Evolutionary conservation across 2,888 invertebrate genomes (phyloP).

Genomic region (Stenolophus ochropezus): DNA sequence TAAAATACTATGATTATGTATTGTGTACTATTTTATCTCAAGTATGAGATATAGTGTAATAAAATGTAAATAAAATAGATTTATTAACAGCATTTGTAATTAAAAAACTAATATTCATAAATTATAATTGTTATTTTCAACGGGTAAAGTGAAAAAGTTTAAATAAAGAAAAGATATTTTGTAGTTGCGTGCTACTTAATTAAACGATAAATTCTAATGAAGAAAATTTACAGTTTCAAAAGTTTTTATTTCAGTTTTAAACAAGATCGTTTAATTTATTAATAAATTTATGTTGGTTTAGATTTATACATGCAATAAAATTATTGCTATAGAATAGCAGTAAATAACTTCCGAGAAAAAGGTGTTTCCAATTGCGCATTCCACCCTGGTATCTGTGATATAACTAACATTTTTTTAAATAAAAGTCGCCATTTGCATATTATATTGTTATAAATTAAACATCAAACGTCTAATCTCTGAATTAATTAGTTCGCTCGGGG

Average conservation of each 20-base stretch:
- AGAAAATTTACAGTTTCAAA: not conserved
- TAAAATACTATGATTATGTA: slow-evolving; percentile 22
- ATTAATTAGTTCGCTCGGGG: too few relatives aligned
- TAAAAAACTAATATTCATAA: slow-evolving; percentile 24
- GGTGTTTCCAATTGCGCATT: too few relatives aligned
- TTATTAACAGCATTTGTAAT: slow-evolving; percentile 3
- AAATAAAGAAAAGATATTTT: not conserved
- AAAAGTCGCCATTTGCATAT: too few relatives aligned
- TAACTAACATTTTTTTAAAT: too few relatives aligned
- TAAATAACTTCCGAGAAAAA: too few relatives aligned
- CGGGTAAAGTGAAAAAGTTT: not conserved
- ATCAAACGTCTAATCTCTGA: too few relatives aligned
- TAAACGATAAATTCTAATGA: not conserved
- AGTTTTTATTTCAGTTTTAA: not conserved
- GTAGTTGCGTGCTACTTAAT: not conserved
- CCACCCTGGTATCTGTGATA: too few relatives aligned
- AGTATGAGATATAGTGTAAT: not conserved
- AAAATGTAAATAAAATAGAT: slow-evolving; percentile 28
- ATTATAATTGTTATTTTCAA: slow-evolving; percentile 17
- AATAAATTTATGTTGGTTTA: too few relatives aligned
- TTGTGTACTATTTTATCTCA: slow-evolving; percentile 27
- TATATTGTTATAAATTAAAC: too few relatives aligned
- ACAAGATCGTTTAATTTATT: not conserved
- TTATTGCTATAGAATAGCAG: too few relatives aligned
- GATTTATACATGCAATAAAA: too few relatives aligned